A percentile compares a stretch with the other conserved stretches of the same genome.
phyloP scores from a whole-genome alignment of 35 echinoderm and acorn worm genomes.

The Lytechinus variegatus region DNA sequence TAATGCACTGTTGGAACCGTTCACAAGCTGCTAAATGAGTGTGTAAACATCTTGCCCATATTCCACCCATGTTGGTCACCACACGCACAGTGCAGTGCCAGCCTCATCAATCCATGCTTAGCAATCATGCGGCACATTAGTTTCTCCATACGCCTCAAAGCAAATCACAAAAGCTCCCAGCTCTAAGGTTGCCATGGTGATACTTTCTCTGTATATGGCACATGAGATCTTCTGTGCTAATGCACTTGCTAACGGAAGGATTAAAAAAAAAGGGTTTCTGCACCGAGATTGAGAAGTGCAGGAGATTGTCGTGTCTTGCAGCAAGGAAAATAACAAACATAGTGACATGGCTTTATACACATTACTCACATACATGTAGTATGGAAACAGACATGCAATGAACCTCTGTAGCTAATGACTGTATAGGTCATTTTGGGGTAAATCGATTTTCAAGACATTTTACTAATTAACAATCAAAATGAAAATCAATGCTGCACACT shows the following conservation, averaged over 20 bases:
- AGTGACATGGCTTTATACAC: background rate
- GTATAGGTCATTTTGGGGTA: background rate
- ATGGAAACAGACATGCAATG: background rate
- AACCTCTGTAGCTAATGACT: background rate
- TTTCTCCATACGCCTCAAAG: background rate
- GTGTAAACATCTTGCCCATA: background rate
- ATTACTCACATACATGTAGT: background rate
- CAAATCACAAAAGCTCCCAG: background rate
- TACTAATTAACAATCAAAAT: background rate
- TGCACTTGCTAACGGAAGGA: background rate
- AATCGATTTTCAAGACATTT: background rate
- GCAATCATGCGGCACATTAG: background rate
- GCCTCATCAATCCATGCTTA: background rate
- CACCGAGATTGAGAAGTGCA: background rate
- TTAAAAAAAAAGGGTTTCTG: background rate
- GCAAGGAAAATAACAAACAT: background rate
- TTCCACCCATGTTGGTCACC: background rate
- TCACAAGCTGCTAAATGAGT: background rate
- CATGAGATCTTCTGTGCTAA: background rate
- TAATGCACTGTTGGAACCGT: background rate
- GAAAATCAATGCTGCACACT: no score
- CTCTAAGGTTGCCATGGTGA: background rate
- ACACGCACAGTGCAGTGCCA: background rate
- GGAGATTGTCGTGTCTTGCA: background rate
- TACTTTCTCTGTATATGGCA: background rate